Evolutionary conservation across 2,888 invertebrate species (phyloP), one percentile per base, ranked within the genome.

Genomic region (Drosophila antonietae): DNA sequence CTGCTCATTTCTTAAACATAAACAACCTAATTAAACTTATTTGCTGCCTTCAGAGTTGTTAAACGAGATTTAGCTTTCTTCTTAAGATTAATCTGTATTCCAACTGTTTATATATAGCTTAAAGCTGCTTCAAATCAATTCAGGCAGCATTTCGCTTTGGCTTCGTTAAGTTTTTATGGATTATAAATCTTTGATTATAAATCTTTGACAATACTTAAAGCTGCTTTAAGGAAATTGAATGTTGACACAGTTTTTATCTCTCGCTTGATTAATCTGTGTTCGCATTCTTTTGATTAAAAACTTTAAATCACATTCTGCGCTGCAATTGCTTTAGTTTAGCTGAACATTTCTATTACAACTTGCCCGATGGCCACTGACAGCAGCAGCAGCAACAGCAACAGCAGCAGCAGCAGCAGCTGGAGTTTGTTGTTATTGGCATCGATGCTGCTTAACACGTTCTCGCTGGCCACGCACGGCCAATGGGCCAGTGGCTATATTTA

Each of bases 401-500:
- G 43, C 20, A 10, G 20, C 9, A n/a, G 31, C 31, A 18, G n/a
- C 49, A 12, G 51, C 51, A 49, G 49, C 33, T 58, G 44, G 65
- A 68, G 53, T 10, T 37, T n/a, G 53, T 23, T 51, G 20, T 51
- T 51, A 35, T 51, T 51, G 51, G 51, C 51, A 51, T 33, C 51
- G 51, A 51, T 51, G 60, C 64, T 51, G 56, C 43, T 51, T 69
- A 63, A 73, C 73, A 60, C 59, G 60, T 74, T 74, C 75, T 55
- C 46, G n/a, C 53, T 49, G 56, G 59, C 72, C 72, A 70, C 68
- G 71, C 69, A 69, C 49, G 28, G 57, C 51, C 75, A 60, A 63
- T 62, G 62, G 61, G 59, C 78, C 67, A 49, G 9, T 70, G 77
- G 80, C 71, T 69, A 64, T 75, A 78, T 73, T 74, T 81, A 79